A percentile compares a stretch with the other conserved stretches of the same genome.
Conservation (phyloP, 2,888 invertebrate species). For the Eumerus sabulonum region DNA sequence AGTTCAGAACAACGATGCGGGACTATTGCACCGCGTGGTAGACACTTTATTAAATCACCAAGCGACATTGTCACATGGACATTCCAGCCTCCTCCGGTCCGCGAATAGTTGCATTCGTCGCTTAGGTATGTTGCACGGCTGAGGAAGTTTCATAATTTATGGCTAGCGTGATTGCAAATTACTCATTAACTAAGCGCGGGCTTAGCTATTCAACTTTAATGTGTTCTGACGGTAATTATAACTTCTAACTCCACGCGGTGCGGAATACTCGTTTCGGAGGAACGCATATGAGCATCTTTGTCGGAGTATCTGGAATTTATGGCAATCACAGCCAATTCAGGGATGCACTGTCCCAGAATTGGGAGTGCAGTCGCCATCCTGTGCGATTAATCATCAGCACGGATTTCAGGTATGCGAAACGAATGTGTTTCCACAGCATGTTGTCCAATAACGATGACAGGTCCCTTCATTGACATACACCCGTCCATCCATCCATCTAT, state of each 20-base stretch:
- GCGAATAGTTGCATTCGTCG: no score
- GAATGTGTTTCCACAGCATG: conserved; percentile 51
- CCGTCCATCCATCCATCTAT: conserved; percentile 47
- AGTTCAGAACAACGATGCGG: conserved; percentile 18
- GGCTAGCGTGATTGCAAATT: conserved; percentile 60
- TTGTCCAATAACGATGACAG: conserved; percentile 53
- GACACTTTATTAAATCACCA: conserved; percentile 52
- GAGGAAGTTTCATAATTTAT: conserved; percentile 65
- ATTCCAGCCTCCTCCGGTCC: neutral
- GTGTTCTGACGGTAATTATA: conserved; percentile 63
- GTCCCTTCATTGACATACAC: conserved; percentile 64
- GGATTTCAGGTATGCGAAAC: conserved; percentile 44
- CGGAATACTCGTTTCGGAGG: no score
- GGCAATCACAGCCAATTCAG: conserved; percentile 53
- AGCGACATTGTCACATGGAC: conserved; percentile 51
- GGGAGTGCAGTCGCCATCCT: no score
- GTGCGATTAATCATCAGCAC: conserved; percentile 27
- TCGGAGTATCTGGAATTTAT: no score
- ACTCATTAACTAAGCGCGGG: conserved; percentile 58
- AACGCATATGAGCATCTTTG: no score
- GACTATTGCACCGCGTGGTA: conserved; percentile 7
- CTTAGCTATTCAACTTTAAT: conserved; percentile 65
- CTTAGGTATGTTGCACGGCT: conserved; percentile 9
- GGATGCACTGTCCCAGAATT: no score
- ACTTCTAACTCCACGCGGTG: conserved; percentile 44